Evolutionary conservation across 1,140 invertebrate species (phyloP), one percentile per base, ranked within the genome.

Genomic region (Holotrichia oblita): DNA sequence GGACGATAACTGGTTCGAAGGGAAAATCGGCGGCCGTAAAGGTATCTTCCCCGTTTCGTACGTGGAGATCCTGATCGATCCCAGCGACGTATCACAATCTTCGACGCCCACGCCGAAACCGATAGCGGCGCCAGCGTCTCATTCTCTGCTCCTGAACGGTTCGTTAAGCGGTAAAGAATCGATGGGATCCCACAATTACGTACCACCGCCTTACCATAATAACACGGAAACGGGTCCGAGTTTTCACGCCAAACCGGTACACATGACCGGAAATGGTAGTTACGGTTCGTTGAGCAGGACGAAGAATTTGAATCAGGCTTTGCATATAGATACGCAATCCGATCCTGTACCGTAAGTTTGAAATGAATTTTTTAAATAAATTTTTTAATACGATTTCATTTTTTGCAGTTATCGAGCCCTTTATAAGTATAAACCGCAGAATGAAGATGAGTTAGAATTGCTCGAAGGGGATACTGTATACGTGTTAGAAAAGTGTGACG

Each of bases 401-500:
- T 77, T 77, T 79, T 80, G 76, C 87, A 97, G 95, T 80, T 99
- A 98, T 87, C 93, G 96, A 84, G 96, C 96, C 0, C 89, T 99
- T 80, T 99, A 99, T 90, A 96, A 97, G 86, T 99, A 99, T 87
- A 92, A 93, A 79, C 98, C 98, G 17, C 96, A 98, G 86, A 99
- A 99, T 88, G 96, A 96, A 48, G 97, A 99, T 86, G 98, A 99
- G 88, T 86, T 99, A 77, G 97, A 99, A 84, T 88, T 99, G 72
- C 89, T 91, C 76, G 97, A 98, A 87, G 96, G 96, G 14, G 98
- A 99, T 87, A 94, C 96, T 10, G 95, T 99, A 7, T 97, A 95
- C 87, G 97, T 99, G 24, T 92, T 99, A 89, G 98, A 99, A 88
- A 98, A 98, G 87, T 99, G 98, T 88, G 98, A 99, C 88, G 98